These are phyloP conservation scores for Folsomia candida DNA, from an alignment of 2,888 invertebrate genomes.

Conservation along the genomic window DNA sequence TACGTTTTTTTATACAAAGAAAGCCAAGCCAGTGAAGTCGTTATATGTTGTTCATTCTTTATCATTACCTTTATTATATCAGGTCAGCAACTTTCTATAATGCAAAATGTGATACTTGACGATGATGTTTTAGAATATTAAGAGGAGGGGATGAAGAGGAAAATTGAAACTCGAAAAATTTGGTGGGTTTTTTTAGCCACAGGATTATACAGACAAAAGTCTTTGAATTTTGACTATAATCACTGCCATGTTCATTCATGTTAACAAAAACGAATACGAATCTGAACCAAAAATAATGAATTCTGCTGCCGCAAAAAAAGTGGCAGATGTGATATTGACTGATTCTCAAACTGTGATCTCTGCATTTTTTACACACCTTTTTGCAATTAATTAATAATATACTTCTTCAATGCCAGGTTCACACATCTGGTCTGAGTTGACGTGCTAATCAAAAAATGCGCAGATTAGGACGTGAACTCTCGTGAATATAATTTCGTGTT, in stretches of 20 bases:
- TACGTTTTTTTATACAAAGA: too few species aligned
- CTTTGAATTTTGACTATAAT: neutral
- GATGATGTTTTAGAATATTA: neutral
- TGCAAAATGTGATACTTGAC: too few species aligned
- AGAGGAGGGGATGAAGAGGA: neutral
- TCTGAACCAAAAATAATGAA: neutral
- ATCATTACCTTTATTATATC: too few species aligned
- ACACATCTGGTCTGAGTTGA: too few species aligned
- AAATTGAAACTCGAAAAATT: neutral
- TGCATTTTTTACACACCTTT: slow-evolving; percentile 46
- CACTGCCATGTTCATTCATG: neutral
- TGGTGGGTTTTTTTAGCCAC: too few species aligned
- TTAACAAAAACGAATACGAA: neutral
- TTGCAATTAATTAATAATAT: neutral
- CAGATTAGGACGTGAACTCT: too few species aligned
- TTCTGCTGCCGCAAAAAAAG: neutral
- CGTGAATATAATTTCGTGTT: neutral
- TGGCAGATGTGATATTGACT: slow-evolving; percentile 37
- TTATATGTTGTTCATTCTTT: neutral
- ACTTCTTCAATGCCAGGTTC: neutral
- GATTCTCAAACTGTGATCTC: slow-evolving; percentile 49
- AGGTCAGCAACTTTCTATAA: too few species aligned
- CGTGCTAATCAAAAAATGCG: too few species aligned
- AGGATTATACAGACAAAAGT: too few species aligned
- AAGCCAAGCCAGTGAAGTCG: neutral